Base-by-base conservation (phyloP, 1,140 invertebrate species). In the Mycetomoellerius zeteki region DNA sequence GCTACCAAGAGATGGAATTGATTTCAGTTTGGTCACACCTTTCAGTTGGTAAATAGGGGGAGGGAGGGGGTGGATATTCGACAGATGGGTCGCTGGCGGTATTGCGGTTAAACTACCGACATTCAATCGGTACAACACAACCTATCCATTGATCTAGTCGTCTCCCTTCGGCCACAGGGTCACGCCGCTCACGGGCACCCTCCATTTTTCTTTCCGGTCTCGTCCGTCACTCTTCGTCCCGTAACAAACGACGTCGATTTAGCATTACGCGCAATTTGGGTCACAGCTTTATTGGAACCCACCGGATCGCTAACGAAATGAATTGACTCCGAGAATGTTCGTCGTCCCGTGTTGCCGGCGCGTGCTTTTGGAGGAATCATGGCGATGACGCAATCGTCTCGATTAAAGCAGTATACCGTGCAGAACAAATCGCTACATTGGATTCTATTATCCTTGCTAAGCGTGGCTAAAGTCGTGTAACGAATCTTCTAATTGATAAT, bases 271-370 rank as follows among this genome's bases (percentile, higher is more conserved):
- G 84, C 86, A 93, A 94, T 94, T 93, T 92, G 77, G 92, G 92
- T 93, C 92, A 92, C 56, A 91, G 90, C 87, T 93, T 94, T 92
- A 92, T 93, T 91, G 88, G 84, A 90, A 85, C 60, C 77, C 77
- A 69, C 71, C 81, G 87, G 85, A 76, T 91, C 85, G 87, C 85
- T 85, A 89, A 89, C 89, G 88, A 90, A 91, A 91, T 76, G 87
- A 90, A 91, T 90, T 76, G 86, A 85, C 71, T 84, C 86, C 37
- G 60, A 60, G 85, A 50, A 64, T 76, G 37, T 65, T 50, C 24
- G 80, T 43, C 54, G 86, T 67, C 50, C 71, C 65, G 56, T 43
- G 80, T 88, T 86, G 81, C 77, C 52, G 65, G 56, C 58, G 37
- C 43, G 33, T 19, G 52, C 60, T 67, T 60, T 89, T 81, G 73